These are phyloP conservation scores for Penaeus chinensis DNA, from an alignment of 1,140 invertebrate genomes.

Conservation along the genomic window DNA sequence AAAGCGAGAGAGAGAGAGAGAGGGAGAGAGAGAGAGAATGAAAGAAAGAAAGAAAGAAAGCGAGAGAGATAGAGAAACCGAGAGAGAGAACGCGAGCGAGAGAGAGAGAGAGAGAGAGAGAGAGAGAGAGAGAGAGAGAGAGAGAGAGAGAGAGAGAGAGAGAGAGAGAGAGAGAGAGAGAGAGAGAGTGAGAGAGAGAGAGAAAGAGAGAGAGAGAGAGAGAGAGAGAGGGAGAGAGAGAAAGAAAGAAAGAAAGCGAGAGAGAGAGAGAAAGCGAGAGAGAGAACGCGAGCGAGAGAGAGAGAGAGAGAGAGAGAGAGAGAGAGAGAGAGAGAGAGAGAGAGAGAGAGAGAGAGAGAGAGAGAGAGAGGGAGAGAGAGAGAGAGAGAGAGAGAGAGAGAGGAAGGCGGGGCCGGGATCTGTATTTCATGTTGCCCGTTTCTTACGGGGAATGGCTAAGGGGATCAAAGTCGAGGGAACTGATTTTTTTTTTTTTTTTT, in stretches of 20 bases:
- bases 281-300: neutral
- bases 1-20: neutral
- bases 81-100: neutral
- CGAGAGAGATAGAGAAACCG: neutral
- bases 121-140: neutral
- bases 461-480: no score
- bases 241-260: neutral
- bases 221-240: constrained; percentile 3
- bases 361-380: neutral
- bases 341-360: constrained; percentile 41
- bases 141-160: neutral
- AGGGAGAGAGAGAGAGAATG: neutral
- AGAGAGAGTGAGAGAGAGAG: neutral
- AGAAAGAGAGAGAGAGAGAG: constrained; percentile 8
- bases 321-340: constrained; percentile 32
- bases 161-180: neutral
- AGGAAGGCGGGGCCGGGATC: no score
- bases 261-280: neutral
- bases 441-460: no score
- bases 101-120: neutral
- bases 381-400: no score
- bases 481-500: no score
- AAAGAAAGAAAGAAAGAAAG: neutral
- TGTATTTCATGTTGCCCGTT: no score
- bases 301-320: neutral